Evolutionary conservation across 2,113 vertebrate species (phyloP), one percentile per base, ranked within the genome.

Genomic region (Nymphicus hollandicus): DNA sequence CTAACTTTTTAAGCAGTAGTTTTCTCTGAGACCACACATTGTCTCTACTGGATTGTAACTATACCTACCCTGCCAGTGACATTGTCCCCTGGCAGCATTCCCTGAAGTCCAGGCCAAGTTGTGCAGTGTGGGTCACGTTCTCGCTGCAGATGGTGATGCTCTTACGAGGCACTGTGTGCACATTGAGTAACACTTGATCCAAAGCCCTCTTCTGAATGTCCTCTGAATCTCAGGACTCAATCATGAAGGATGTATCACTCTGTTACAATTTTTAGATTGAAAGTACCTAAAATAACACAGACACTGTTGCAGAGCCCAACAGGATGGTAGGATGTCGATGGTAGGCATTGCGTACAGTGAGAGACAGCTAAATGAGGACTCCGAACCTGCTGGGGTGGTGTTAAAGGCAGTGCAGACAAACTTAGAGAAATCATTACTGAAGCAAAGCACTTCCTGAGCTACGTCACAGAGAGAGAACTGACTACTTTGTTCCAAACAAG

Each of bases 261-360:
- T 68, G 3, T 31, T 49, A 13, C 47, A 23, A 18, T 53, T 23
- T 49, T 76, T 43, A 12, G 18, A 10, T 31, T 71, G 33, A 79
- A 87, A 71, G 47, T 61, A 43, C 6, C 22, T 76, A 60, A 79
- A 65, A 33, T 4, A 72, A 31, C 19, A 33, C 19, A 50, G 11
- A 65, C n/a, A 74, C 22, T 43, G 15, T 4, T 31, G 12, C 52
- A 91, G 44, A 89, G 16, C 5, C 12, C 35, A 87, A 2, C 3
- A 18, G 11, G 18, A 10, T 47, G 27, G 46, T 44, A 63, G 22
- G 25, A 28, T 28, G 7, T 9, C 27, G 5, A 39, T 29, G 23
- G 19, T 9, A 50, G 29, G 13, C 9, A 6, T 24, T 74, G 13
- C 14, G 28, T 23, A 17, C 0, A 0, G 2, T 52, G 44, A 79